Percentiles rank a stretch among this genome's conserved stretches.
phyloP scores from a whole-genome alignment of 2,113 vertebrate genomes.

The Grus americana region DNA sequence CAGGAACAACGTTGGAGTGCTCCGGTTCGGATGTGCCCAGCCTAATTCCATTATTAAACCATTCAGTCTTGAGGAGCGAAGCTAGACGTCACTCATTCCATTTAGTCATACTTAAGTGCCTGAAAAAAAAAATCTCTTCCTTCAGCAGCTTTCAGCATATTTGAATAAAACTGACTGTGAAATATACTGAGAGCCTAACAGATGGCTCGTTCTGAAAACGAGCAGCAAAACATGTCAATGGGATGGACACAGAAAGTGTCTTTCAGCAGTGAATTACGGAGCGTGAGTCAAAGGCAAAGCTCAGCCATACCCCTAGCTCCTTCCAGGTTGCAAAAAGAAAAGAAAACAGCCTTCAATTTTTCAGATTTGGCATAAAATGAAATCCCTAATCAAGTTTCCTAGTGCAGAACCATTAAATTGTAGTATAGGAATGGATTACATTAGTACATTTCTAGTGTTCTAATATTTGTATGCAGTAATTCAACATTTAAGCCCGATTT shows the following conservation, averaged over 20 bases:
- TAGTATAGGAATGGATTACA: background rate
- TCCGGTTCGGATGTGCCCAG: background rate
- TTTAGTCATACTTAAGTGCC: background rate
- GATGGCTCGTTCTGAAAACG: background rate
- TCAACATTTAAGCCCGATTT: background rate
- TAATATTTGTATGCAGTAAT: background rate
- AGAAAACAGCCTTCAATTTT: background rate
- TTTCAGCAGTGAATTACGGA: background rate
- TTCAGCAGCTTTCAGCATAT: slow-evolving; percentile 19
- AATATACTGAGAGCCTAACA: background rate
- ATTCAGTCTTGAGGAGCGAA: background rate
- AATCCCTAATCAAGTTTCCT: background rate
- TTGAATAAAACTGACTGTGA: slow-evolving; percentile 24
- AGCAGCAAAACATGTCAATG: background rate
- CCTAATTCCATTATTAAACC: background rate
- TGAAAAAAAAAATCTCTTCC: background rate
- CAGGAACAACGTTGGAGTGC: background rate
- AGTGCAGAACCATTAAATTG: background rate
- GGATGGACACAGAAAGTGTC: background rate
- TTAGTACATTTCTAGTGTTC: background rate
- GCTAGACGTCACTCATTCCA: background rate
- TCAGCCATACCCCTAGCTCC: background rate
- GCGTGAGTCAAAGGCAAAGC: background rate
- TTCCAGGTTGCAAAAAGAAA: background rate
- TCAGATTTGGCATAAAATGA: background rate